A percentile compares a stretch with the other conserved stretches of the same genome.
phyloP scores from a whole-genome alignment of 2,888 invertebrate genomes.

The Neoaliturus tenellus region DNA sequence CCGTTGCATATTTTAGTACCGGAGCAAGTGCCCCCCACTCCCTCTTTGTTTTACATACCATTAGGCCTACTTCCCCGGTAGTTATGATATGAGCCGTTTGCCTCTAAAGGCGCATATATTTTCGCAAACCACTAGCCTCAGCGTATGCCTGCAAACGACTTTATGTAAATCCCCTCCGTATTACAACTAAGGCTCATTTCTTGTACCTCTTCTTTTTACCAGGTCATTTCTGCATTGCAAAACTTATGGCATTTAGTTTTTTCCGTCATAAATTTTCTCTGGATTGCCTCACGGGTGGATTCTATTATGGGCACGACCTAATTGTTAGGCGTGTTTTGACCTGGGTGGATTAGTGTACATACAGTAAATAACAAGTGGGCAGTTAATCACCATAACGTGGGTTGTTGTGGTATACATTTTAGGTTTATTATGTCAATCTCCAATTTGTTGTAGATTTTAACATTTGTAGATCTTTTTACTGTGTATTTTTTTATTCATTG shows the following conservation, averaged over 20 bases:
- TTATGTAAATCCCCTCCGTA: slow-evolving; percentile 22
- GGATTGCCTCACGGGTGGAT: not conserved
- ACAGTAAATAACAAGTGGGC: too few relatives aligned
- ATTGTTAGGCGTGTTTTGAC: not conserved
- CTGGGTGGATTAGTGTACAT: too few relatives aligned
- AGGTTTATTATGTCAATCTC: too few relatives aligned
- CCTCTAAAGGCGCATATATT: slow-evolving; percentile 43
- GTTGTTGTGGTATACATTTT: too few relatives aligned
- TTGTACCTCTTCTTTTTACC: not conserved
- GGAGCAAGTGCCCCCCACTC: not conserved
- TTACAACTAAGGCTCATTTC: slow-evolving; percentile 18
- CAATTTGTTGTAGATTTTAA: too few relatives aligned
- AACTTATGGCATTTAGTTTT: not conserved
- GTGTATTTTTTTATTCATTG: too few relatives aligned
- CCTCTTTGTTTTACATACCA: slow-evolving; percentile 44
- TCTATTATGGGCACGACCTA: not conserved
- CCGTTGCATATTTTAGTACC: slow-evolving; percentile 14
- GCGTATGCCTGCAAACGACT: slow-evolving; percentile 28
- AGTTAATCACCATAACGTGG: too few relatives aligned
- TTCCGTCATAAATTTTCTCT: not conserved
- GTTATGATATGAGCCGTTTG: slow-evolving; percentile 49
- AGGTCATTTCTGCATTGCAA: slow-evolving; percentile 6
- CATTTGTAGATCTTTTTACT: too few relatives aligned
- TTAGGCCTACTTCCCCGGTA: slow-evolving; percentile 41
- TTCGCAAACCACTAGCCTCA: slow-evolving; percentile 38